Percentiles rank a stretch among this genome's conserved stretches.
Evolutionary conservation across 92 coral and sea anemone genomes (phyloP).

Genomic region (Porites rus): DNA sequence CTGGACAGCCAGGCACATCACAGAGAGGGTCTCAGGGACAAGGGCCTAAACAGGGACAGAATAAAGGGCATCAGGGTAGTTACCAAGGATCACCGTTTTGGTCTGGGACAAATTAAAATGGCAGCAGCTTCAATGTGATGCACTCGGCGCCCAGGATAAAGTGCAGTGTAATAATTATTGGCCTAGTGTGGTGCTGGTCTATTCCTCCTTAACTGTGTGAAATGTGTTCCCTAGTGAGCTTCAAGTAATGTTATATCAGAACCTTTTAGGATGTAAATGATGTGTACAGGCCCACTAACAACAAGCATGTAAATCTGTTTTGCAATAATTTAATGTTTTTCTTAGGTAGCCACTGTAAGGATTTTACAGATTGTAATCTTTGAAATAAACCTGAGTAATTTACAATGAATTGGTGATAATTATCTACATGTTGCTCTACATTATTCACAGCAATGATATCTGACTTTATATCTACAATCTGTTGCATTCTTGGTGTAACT

Average conservation of each 20-base stretch:
- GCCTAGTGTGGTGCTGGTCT: constrained; percentile 49
- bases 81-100: constrained; percentile 84
- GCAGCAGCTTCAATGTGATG: constrained; percentile 15
- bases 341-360: constrained; percentile 68
- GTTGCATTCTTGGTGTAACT: too few species aligned
- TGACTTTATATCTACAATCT: too few species aligned
- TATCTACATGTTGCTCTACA: not conserved
- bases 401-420: constrained; percentile 23
- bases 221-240: constrained; percentile 34
- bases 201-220: constrained; percentile 49
- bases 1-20: constrained; percentile 74
- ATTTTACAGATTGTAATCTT: constrained; percentile 62
- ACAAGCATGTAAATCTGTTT: constrained; percentile 93
- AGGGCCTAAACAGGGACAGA: constrained; percentile 88
- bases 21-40: constrained; percentile 87
- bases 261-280: constrained; percentile 91
- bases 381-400: constrained; percentile 51
- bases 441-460: too few species aligned
- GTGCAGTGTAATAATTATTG: constrained; percentile 23
- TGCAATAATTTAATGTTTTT: constrained; percentile 92
- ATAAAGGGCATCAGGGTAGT: constrained; percentile 83
- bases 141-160: constrained; percentile 18
- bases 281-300: constrained; percentile 82
- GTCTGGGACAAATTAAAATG: constrained; percentile 76
- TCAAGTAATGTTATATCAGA: constrained; percentile 30